phyloP scores from a whole-genome alignment of 2,797 vertebrate species.

The Rhincodon typus region DNA sequence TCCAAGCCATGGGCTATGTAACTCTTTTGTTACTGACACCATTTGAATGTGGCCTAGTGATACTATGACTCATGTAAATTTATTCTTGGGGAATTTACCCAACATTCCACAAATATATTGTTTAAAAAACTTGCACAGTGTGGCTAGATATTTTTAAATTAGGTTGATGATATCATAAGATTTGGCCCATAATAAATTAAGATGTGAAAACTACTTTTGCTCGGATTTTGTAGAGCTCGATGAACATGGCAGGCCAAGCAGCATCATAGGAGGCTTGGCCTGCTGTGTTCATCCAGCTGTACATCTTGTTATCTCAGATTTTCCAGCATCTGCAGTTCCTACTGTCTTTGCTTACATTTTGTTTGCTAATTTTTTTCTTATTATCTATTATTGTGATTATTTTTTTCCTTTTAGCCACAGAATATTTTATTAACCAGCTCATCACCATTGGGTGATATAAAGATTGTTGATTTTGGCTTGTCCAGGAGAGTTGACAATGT shows the following conservation, averaged over 20 bases:
- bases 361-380: background rate
- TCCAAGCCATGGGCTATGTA: background rate
- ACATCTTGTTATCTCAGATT: too few relatives aligned
- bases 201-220: background rate
- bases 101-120: background rate
- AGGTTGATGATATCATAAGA: background rate
- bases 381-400: conserved; percentile 42
- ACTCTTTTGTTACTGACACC: background rate
- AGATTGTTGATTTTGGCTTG: conserved; percentile 95
- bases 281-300: too few relatives aligned
- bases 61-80: background rate
- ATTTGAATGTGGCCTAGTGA: background rate
- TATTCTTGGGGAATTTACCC: background rate
- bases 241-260: too few relatives aligned
- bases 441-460: conserved; percentile 83
- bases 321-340: too few relatives aligned
- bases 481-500: conserved; percentile 75
- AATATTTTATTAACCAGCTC: conserved; percentile 84
- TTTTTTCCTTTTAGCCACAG: conserved; percentile 67
- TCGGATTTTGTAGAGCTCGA: background rate
- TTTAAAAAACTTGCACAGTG: background rate
- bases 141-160: background rate
- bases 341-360: background rate
- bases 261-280: too few relatives aligned
- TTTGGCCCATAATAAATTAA: background rate